Percentiles rank a stretch among this genome's conserved stretches.
Conservation (phyloP, 1,140 invertebrate species). For the Aphelinus certus region DNA sequence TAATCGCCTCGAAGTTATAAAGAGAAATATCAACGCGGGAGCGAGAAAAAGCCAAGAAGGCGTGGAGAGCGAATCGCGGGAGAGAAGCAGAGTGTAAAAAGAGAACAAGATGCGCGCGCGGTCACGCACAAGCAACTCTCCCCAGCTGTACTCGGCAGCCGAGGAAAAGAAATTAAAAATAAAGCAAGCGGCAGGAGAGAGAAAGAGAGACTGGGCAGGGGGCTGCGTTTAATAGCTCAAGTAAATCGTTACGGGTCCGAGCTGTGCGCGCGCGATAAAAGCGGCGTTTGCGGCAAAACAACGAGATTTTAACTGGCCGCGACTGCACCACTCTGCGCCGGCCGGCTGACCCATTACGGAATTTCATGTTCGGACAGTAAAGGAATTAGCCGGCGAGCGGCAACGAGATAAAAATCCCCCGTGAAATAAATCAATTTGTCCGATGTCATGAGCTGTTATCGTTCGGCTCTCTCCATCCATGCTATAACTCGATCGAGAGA, state of each 20-base stretch:
- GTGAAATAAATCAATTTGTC: constrained; percentile 24
- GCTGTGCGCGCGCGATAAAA: background rate
- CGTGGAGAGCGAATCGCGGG: background rate
- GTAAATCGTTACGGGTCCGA: constrained; percentile 16
- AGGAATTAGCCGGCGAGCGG: too few species aligned
- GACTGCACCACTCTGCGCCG: background rate
- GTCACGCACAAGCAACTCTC: background rate
- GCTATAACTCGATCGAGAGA: too few species aligned
- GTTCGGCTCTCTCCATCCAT: background rate
- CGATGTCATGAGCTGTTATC: constrained; percentile 18
- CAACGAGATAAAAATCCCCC: background rate
- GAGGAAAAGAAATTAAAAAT: constrained; percentile 1
- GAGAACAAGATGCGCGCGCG: background rate
- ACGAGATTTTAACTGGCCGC: constrained; percentile 7
- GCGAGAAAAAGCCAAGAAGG: background rate
- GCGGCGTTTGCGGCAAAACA: constrained; percentile 12
- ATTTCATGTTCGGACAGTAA: too few species aligned
- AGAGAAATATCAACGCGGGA: background rate
- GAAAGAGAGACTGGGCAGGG: background rate
- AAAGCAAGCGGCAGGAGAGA: background rate
- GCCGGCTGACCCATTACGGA: too few species aligned
- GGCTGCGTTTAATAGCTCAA: constrained; percentile 28
- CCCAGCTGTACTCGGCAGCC: background rate
- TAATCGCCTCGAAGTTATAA: background rate
- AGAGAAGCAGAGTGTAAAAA: background rate